Evolutionary conservation across 2,797 vertebrate species (phyloP).

Genomic region (Spinibarbus caldwelli): DNA sequence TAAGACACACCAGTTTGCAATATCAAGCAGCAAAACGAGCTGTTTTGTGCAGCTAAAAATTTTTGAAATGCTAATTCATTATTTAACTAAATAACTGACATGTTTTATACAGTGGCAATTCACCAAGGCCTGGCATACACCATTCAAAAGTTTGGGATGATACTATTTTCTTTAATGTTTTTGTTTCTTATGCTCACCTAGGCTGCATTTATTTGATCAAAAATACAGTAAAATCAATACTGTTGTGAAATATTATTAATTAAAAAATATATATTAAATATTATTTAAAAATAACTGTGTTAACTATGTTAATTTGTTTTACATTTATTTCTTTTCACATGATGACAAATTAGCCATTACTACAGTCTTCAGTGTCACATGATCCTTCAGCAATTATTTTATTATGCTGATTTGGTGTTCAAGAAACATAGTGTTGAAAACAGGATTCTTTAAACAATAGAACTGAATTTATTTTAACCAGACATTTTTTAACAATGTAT

Average conservation of each 20-base stretch:
- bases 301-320: background rate
- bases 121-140: no score
- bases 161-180: no score
- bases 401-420: background rate
- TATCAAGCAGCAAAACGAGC: no score
- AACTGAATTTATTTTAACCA: background rate
- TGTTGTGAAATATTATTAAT: background rate
- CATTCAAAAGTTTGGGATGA: no score
- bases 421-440: background rate
- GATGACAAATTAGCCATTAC: background rate
- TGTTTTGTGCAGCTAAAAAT: no score
- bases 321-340: background rate
- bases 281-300: background rate
- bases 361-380: background rate
- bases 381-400: background rate
- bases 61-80: no score
- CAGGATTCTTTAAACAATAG: background rate
- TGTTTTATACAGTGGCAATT: no score
- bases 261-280: background rate
- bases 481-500: background rate
- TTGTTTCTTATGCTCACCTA: no score
- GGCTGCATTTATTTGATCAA: background rate
- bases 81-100: no score
- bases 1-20: no score
- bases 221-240: background rate